Evolutionary conservation across 2,797 vertebrate species (phyloP).

Genomic region (Enteromius fasciolatus): DNA sequence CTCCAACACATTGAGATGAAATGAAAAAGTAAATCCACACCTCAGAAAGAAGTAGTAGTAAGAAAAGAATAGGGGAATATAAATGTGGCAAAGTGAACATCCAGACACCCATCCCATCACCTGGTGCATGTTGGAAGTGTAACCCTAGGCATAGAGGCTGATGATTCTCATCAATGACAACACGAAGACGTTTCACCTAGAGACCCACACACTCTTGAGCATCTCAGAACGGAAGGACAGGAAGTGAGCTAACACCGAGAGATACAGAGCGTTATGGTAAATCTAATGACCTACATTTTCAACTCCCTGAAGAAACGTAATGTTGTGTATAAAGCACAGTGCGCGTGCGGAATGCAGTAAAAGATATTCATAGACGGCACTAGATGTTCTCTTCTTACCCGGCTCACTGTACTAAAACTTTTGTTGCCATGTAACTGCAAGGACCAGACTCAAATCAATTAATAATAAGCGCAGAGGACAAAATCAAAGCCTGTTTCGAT

Average conservation of each 20-base stretch:
- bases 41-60: constrained; percentile 9
- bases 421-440: constrained; percentile 27
- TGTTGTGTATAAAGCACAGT: constrained; percentile 15
- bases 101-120: constrained; percentile 53
- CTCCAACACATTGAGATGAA: constrained; percentile 4
- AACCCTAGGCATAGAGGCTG: constrained; percentile 55
- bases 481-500: neutral
- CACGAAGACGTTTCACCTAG: neutral
- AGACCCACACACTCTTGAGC: neutral
- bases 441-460: neutral
- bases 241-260: constrained; percentile 36
- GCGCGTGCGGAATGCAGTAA: constrained; percentile 22
- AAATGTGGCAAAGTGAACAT: constrained; percentile 19
- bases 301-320: constrained; percentile 40
- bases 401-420: constrained; percentile 1
- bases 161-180: constrained; percentile 28
- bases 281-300: constrained; percentile 57
- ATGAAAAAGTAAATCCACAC: neutral
- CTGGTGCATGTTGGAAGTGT: constrained; percentile 46
- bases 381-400: constrained; percentile 25
- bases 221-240: constrained; percentile 26
- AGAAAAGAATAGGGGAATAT: constrained; percentile 53
- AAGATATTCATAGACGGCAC: constrained; percentile 34
- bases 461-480: neutral
- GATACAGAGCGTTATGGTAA: constrained; percentile 43